Evolutionary conservation across 2,888 invertebrate genomes (phyloP).

Genomic region (Ormia ochracea): DNA sequence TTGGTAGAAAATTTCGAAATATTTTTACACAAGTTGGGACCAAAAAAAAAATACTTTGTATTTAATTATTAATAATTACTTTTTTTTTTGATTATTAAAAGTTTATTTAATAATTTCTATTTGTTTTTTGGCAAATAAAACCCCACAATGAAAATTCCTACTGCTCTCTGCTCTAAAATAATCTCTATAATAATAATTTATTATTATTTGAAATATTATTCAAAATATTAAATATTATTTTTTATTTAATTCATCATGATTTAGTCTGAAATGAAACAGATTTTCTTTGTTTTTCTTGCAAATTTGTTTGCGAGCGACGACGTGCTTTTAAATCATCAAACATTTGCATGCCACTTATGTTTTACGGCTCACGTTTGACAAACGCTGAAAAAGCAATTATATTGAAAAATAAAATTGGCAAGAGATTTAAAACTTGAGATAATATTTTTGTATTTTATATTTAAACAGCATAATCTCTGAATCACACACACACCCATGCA

Average conservation of each 20-base stretch:
- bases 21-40: too few species aligned
- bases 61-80: too few species aligned
- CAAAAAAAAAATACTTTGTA: too few species aligned
- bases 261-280: conserved; percentile 2
- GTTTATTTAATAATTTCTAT: too few species aligned
- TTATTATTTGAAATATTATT: neutral
- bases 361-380: conserved; percentile 12
- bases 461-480: neutral
- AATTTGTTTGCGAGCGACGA: neutral
- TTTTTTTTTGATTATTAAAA: too few species aligned
- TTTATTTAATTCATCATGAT: neutral
- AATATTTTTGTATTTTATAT: neutral
- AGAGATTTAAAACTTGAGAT: conserved; percentile 37
- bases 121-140: too few species aligned
- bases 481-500: conserved; percentile 30
- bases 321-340: conserved; percentile 29
- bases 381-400: neutral
- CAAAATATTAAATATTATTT: too few species aligned
- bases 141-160: too few species aligned
- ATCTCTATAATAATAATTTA: neutral
- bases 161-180: neutral
- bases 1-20: too few species aligned
- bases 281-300: neutral
- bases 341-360: conserved; percentile 28
- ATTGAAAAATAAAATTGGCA: conserved; percentile 34